A percentile compares a stretch with the other conserved stretches of the same genome.
Conservation (phyloP, 2,888 invertebrate species). For the Dendrolimus pini region DNA sequence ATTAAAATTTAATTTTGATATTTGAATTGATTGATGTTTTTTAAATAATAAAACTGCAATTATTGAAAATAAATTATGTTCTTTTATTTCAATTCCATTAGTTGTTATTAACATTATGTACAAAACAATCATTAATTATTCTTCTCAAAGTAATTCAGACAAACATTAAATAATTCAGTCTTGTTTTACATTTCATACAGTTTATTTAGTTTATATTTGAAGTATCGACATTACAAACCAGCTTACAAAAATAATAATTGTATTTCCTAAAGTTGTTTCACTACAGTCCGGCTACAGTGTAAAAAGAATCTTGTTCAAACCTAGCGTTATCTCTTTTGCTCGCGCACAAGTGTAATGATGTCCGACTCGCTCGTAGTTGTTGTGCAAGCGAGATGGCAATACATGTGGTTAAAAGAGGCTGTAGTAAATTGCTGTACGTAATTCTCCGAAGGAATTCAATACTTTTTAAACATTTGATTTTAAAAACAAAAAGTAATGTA, state of each 20-base stretch:
- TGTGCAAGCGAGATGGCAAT: too few species aligned
- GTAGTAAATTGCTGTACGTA: too few species aligned
- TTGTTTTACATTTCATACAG: slow-evolving; percentile 62
- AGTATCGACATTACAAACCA: slow-evolving; percentile 20
- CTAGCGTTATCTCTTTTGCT: too few species aligned
- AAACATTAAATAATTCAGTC: slow-evolving; percentile 65
- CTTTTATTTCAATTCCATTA: slow-evolving; percentile 57
- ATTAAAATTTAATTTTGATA: neutral
- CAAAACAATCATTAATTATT: slow-evolving; percentile 35
- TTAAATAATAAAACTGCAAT: slow-evolving; percentile 41
- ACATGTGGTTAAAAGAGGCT: too few species aligned
- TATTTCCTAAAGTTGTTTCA: too few species aligned
- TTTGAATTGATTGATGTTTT: slow-evolving; percentile 3
- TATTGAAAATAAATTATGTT: slow-evolving; percentile 65
- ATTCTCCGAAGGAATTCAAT: too few species aligned
- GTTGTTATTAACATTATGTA: slow-evolving; percentile 35
- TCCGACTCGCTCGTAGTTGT: too few species aligned
- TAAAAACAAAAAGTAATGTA: too few species aligned
- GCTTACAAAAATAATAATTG: slow-evolving; percentile 4
- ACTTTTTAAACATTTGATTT: too few species aligned
- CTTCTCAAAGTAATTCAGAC: slow-evolving; percentile 35
- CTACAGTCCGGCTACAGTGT: too few species aligned
- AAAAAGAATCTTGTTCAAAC: too few species aligned
- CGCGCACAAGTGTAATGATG: too few species aligned
- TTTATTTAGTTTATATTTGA: slow-evolving; percentile 33